Conservation (phyloP, 2,888 invertebrate genomes). For the Epirrhoe alternata region DNA sequence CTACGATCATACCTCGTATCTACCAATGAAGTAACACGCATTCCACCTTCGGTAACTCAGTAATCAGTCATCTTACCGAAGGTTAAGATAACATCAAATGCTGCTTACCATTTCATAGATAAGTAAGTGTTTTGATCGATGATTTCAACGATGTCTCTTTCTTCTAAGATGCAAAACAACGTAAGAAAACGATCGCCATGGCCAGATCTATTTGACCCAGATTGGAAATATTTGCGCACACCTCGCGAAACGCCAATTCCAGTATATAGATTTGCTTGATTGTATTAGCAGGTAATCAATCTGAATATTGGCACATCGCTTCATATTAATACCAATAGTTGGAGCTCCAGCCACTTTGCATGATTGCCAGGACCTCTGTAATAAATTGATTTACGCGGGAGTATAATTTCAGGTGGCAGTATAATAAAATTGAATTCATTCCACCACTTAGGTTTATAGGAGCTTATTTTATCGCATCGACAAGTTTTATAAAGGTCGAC, state of each 20-base stretch:
- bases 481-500: not conserved
- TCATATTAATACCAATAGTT: conserved; percentile 32
- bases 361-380: conserved; percentile 34
- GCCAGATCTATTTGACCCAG: conserved; percentile 55
- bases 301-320: conserved; percentile 35
- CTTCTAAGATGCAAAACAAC: not conserved
- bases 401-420: conserved; percentile 16
- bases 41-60: too few species aligned
- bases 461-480: conserved; percentile 25
- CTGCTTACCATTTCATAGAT: not conserved
- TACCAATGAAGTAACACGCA: too few species aligned
- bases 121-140: not conserved
- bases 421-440: conserved; percentile 24
- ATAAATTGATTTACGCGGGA: conserved; percentile 27
- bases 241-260: conserved; percentile 61
- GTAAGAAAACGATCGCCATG: conserved; percentile 13
- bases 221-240: conserved; percentile 75
- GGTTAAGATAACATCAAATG: too few species aligned
- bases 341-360: conserved; percentile 33
- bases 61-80: too few species aligned
- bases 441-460: conserved; percentile 24
- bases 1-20: too few species aligned
- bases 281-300: conserved; percentile 43
- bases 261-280: conserved; percentile 39
- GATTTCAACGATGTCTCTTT: not conserved